Conservation (phyloP, 2,797 vertebrate genomes). For the Bovichtus variegatus region DNA sequence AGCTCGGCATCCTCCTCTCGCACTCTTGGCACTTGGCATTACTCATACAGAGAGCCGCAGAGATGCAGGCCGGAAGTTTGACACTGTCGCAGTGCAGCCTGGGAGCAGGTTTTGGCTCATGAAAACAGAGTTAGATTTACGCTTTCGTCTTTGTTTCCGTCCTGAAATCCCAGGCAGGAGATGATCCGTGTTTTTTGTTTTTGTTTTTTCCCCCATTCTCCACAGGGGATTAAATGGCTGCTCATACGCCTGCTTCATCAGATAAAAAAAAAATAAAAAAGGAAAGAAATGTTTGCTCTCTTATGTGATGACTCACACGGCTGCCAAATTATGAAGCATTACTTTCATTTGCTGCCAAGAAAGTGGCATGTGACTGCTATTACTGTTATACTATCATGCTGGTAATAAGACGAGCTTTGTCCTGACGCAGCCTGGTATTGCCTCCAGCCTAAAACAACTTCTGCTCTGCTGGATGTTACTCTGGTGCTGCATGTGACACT, state of each 20-base stretch:
- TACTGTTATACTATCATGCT: slow-evolving; percentile 17
- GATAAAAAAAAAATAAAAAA: slow-evolving; percentile 19
- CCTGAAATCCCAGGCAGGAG: slow-evolving; percentile 40
- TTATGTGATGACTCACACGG: slow-evolving; percentile 47
- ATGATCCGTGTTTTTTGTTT: slow-evolving; percentile 46
- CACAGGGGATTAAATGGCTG: slow-evolving; percentile 29
- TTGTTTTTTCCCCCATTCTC: slow-evolving; percentile 6
- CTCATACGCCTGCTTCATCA: slow-evolving; percentile 32
- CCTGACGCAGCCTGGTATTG: neutral
- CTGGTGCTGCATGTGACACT: slow-evolving; percentile 7
- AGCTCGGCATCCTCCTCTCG: slow-evolving; percentile 6
- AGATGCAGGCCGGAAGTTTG: slow-evolving; percentile 31
- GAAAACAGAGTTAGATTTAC: slow-evolving; percentile 25
- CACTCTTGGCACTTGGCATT: slow-evolving; percentile 4
- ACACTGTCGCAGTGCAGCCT: slow-evolving; percentile 27
- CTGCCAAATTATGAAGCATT: slow-evolving; percentile 34
- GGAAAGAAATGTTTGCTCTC: slow-evolving; percentile 27
- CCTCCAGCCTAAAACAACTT: neutral
- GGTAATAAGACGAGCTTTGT: neutral
- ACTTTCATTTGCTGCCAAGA: slow-evolving; percentile 42
- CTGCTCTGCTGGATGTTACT: slow-evolving; percentile 12
- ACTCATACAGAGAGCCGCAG: slow-evolving; percentile 25
- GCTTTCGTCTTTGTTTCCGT: slow-evolving; percentile 18
- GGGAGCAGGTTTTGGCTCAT: slow-evolving; percentile 48
- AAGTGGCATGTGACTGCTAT: slow-evolving; percentile 24